phyloP scores from a whole-genome alignment of 2,113 vertebrate genomes.

The Ahaetulla prasina region DNA sequence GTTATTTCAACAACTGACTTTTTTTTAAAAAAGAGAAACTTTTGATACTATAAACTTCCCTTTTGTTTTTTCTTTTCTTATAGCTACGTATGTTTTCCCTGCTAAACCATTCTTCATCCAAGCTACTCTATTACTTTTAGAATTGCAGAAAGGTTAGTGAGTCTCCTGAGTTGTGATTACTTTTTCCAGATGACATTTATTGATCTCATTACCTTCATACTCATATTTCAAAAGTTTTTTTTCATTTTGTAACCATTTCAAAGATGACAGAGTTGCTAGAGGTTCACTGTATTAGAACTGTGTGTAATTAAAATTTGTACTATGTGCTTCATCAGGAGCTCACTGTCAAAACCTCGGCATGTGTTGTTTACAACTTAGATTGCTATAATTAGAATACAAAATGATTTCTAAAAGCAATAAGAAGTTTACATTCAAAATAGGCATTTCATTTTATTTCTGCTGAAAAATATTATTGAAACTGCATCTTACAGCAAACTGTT shows the following conservation, averaged over 20 bases:
- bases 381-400: conserved; percentile 66
- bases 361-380: conserved; percentile 67
- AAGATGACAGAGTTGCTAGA: conserved; percentile 70
- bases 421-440: conserved; percentile 53
- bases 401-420: conserved; percentile 54
- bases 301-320: conserved; percentile 74
- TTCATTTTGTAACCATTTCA: conserved; percentile 73
- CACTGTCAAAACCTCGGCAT: conserved; percentile 64
- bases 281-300: conserved; percentile 69
- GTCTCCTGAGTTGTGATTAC: conserved; percentile 82
- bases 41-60: conserved; percentile 52
- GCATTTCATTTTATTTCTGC: conserved; percentile 45
- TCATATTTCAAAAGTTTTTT: conserved; percentile 78
- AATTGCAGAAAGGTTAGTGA: conserved; percentile 82
- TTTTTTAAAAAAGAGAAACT: conserved; percentile 46
- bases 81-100: conserved; percentile 68
- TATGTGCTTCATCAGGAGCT: conserved; percentile 66
- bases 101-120: conserved; percentile 70
- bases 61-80: conserved; percentile 54
- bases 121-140: conserved; percentile 75
- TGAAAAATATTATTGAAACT: conserved; percentile 33
- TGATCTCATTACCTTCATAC: conserved; percentile 80
- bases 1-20: conserved; percentile 56
- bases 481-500: conserved; percentile 28
- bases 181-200: conserved; percentile 86